A percentile compares a stretch with the other conserved stretches of the same genome.
Conservation (phyloP, 2,888 invertebrate genomes). For the Sericinus montela region DNA sequence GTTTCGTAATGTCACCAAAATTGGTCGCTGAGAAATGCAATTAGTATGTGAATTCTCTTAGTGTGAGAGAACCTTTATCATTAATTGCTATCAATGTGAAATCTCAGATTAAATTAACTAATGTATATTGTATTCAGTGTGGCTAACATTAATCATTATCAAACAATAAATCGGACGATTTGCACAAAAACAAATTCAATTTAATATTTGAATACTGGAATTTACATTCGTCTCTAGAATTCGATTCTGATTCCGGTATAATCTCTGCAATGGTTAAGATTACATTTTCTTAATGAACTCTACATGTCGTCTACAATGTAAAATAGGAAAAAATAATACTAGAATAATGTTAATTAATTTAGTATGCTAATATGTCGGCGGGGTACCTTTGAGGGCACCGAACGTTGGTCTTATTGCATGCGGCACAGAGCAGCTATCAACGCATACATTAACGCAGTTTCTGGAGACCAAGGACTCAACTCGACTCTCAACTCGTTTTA, state of each 20-base stretch:
- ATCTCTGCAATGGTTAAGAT: constrained; percentile 2
- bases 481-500: too few species aligned
- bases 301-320: constrained; percentile 4
- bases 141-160: too few species aligned
- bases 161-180: too few species aligned
- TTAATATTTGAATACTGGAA: too few species aligned
- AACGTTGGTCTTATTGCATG: constrained; percentile 38
- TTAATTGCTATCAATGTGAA: constrained; percentile 6
- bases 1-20: constrained; percentile 38
- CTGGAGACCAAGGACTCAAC: too few species aligned
- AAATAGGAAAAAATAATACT: too few species aligned
- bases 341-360: constrained; percentile 39
- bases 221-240: background rate
- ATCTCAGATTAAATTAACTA: background rate
- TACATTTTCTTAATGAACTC: constrained; percentile 6
- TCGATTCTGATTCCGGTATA: background rate
- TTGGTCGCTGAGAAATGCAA: too few species aligned
- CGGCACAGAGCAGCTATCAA: constrained; percentile 31
- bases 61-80: constrained; percentile 7
- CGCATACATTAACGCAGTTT: too few species aligned
- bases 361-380: constrained; percentile 56
- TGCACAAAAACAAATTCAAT: too few species aligned
- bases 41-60: constrained; percentile 19
- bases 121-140: background rate
- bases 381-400: constrained; percentile 36